Evolutionary conservation across 2,888 invertebrate genomes (phyloP).

Genomic region (Cheilosia vernalis): DNA sequence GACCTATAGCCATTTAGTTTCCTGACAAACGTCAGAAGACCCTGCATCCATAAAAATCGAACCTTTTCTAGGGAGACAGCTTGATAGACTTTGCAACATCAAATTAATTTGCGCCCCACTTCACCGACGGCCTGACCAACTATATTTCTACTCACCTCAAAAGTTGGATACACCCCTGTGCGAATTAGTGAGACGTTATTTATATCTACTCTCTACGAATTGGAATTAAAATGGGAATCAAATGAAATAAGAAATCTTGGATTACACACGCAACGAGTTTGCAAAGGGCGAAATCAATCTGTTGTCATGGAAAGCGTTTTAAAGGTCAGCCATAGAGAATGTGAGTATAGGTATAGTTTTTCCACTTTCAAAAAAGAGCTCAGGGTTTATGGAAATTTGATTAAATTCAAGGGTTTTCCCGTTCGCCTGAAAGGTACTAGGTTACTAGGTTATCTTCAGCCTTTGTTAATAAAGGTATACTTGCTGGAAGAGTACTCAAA

Average conservation of each 20-base stretch:
- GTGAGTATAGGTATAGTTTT: background rate
- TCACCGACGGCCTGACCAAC: too few species aligned
- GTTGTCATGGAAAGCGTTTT: conserved; percentile 4
- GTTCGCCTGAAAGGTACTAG: background rate
- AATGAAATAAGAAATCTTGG: conserved; percentile 40
- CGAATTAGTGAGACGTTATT: too few species aligned
- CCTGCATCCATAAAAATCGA: too few species aligned
- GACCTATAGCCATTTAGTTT: too few species aligned
- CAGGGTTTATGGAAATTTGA: conserved; percentile 36
- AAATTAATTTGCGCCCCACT: too few species aligned
- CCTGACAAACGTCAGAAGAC: too few species aligned
- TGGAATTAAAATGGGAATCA: background rate
- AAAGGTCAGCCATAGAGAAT: conserved; percentile 6
- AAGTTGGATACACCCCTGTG: background rate
- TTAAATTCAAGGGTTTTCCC: background rate
- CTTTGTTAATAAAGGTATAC: too few species aligned
- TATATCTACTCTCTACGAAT: background rate
- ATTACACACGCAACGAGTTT: conserved; percentile 27
- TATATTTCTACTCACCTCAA: too few species aligned
- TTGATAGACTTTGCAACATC: too few species aligned
- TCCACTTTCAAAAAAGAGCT: background rate
- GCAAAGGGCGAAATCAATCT: conserved; percentile 37
- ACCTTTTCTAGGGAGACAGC: too few species aligned
- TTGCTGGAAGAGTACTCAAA: too few species aligned
- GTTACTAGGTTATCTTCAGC: background rate